Conservation (phyloP, 2,797 vertebrate species). For the Xyrichtys novacula region DNA sequence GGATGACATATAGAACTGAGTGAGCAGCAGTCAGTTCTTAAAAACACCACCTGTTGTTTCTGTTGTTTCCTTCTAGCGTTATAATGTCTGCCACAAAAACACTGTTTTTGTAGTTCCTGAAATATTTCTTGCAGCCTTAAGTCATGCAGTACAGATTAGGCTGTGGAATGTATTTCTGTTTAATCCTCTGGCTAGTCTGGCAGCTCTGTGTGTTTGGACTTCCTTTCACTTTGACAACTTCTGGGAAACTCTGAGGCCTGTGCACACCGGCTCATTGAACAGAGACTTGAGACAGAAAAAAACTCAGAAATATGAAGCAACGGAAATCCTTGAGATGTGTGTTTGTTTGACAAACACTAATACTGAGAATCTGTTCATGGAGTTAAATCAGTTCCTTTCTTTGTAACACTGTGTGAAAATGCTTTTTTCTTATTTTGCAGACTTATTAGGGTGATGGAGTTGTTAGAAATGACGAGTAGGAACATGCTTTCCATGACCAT, state of each 20-base stretch:
- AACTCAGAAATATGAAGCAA: conserved; percentile 10
- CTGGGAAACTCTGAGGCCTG: conserved; percentile 46
- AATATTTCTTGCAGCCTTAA: conserved; percentile 60
- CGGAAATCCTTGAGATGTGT: too few relatives aligned
- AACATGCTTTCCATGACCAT: conserved; percentile 50
- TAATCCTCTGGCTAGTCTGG: conserved; percentile 71
- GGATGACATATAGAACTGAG: not conserved
- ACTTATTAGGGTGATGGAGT: not conserved
- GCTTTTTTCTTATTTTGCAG: too few relatives aligned
- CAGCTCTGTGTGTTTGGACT: conserved; percentile 39
- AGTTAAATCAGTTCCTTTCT: too few relatives aligned
- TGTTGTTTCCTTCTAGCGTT: not conserved
- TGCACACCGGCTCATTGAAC: conserved; percentile 35
- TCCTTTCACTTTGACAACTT: conserved; percentile 34
- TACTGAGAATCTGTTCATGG: not conserved
- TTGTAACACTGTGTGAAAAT: too few relatives aligned
- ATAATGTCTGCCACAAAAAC: conserved; percentile 14
- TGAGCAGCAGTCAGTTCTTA: not conserved
- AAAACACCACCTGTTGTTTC: not conserved
- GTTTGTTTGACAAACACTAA: too few relatives aligned
- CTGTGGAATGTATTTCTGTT: conserved; percentile 72
- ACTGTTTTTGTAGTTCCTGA: conserved; percentile 45
- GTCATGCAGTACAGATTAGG: conserved; percentile 82
- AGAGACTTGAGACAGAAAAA: conserved; percentile 15
- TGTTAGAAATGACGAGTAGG: conserved; percentile 26